Evolutionary conservation across 2,797 vertebrate genomes (phyloP), one percentile per base, ranked within the genome.

Genomic region (Sebastes vulpes): DNA sequence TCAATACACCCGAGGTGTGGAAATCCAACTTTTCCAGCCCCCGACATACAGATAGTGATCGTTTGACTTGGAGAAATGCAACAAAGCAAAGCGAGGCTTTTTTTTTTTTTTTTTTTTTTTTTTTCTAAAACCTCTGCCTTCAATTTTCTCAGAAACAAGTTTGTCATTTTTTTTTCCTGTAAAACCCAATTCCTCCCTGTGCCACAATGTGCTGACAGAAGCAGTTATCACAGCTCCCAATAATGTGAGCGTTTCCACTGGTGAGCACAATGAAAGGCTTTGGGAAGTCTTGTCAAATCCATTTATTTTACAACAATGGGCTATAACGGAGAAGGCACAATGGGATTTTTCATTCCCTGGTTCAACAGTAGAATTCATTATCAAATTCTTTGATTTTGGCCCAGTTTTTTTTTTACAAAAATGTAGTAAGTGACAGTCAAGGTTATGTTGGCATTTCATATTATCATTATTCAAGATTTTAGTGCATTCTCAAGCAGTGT

Each of bases 121-220:
- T 28, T 28, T 28, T 32, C 69, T 59, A 21, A 85, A 90, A 74
- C 69, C 73, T 38, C 59, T 32, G 79, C 59, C 56, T 89, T 82
- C 57, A 70, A 35, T 90, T 94, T 88, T 80, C 79, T 86, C 48
- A 60, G 79, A 84, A 92, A 70, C 63, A 50, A n/a, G 8, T 64
- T 85, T 83, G 73, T 57, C 23, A 74, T 50, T 59, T 56, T 70
- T 70, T 83, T 82, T 53, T 12, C 32, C 64, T 73, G 18, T 12
- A 81, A 82, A 77, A 63, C 20, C 53, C 42, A 18, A 73, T 82
- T 81, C 82, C 76, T 88, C 56, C 18, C 25, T 74, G 29, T 46
- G 77, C 75, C 70, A 74, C 86, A 88, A 81, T 89, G 79, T 93
- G 94, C 94, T 94, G 93, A 95, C 92, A 86, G 91, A 85, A 69